phyloP scores from a whole-genome alignment of 2,797 vertebrate genomes.

The Parambassis ranga region DNA sequence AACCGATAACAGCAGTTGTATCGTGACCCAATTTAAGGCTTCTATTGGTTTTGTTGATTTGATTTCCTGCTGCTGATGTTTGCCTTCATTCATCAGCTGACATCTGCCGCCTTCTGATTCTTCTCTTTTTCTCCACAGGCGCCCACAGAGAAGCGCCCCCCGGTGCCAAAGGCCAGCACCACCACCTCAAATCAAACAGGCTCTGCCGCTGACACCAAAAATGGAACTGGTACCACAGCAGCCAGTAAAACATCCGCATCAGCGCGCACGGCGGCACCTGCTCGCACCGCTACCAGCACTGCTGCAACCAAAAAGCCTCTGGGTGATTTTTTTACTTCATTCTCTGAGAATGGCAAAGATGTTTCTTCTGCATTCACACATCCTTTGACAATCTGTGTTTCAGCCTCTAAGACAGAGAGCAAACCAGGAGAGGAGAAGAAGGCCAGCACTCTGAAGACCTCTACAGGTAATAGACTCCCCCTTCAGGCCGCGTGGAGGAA shows the following conservation, averaged over 20 bases:
- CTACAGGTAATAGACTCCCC: conserved; percentile 83
- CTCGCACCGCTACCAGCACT: conserved; percentile 48
- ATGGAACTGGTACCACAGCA: conserved; percentile 63
- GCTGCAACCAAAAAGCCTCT: conserved; percentile 82
- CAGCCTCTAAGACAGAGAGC: conserved; percentile 86
- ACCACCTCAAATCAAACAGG: conserved; percentile 54
- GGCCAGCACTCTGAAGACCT: conserved; percentile 76
- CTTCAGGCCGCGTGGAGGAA: too few species aligned
- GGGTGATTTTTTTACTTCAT: too few species aligned
- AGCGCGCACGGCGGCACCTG: conserved; percentile 41
- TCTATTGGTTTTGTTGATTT: neutral
- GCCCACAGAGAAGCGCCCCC: conserved; percentile 81
- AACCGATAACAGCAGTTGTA: neutral
- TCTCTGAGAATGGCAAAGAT: too few species aligned
- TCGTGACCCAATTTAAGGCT: neutral
- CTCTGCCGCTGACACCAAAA: conserved; percentile 67
- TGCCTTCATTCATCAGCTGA: neutral
- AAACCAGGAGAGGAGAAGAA: conserved; percentile 88
- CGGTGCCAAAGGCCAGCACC: conserved; percentile 76
- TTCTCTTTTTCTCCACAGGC: conserved; percentile 32
- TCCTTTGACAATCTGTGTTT: conserved; percentile 8
- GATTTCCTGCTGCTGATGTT: neutral
- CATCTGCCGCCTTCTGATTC: neutral
- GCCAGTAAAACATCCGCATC: conserved; percentile 58
- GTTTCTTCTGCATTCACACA: too few species aligned